phyloP scores from a whole-genome alignment of 2,888 invertebrate genomes.

The Agrochola lychnidis region DNA sequence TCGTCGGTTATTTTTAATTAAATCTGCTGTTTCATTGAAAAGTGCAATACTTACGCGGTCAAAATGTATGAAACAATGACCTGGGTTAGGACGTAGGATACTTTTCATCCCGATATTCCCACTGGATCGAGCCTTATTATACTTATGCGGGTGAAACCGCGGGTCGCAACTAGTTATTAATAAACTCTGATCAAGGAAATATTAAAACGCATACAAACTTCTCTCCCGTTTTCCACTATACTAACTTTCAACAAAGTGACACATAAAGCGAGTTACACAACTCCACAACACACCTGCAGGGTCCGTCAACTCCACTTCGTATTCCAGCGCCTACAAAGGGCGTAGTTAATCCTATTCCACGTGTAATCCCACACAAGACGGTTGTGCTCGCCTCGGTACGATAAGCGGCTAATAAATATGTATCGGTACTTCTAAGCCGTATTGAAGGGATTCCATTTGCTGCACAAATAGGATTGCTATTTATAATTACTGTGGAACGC shows the following conservation, averaged over 20 bases:
- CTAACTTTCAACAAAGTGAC: not conserved
- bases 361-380: constrained; percentile 44
- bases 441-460: constrained; percentile 38
- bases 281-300: constrained; percentile 12
- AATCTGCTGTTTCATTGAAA: no score
- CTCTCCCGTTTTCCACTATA: no score
- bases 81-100: no score
- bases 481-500: constrained; percentile 12
- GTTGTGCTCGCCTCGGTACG: constrained; percentile 5
- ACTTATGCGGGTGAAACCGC: no score
- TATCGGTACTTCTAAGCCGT: constrained; percentile 38
- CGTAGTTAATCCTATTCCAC: constrained; percentile 45
- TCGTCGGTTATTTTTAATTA: no score
- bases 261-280: constrained; percentile 29
- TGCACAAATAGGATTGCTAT: constrained; percentile 19
- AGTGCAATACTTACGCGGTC: no score
- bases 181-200: not conserved
- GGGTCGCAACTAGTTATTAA: not conserved
- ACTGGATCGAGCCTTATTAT: no score
- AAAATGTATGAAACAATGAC: no score
- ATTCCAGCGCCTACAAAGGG: constrained; percentile 25
- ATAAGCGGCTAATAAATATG: constrained; percentile 60
- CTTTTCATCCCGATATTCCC: no score
- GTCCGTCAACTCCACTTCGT: not conserved
- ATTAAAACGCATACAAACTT: not conserved